phyloP scores from a whole-genome alignment of 2,113 vertebrate genomes.

The Hippocampus mohnikei region DNA sequence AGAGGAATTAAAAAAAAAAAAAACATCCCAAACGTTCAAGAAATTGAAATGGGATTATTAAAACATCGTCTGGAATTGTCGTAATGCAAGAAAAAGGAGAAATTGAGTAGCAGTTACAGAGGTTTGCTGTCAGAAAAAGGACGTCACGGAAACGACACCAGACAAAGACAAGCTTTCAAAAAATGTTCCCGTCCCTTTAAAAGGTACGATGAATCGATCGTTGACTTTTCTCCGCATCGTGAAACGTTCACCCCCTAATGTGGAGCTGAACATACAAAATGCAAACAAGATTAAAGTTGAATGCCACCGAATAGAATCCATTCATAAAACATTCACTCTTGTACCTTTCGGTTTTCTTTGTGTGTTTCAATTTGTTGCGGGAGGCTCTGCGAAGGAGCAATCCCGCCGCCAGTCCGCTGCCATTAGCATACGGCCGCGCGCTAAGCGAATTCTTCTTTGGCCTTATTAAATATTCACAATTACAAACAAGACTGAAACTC shows the following conservation, averaged over 20 bases:
- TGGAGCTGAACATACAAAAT: not conserved
- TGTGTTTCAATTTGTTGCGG: not conserved
- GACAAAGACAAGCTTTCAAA: too few relatives aligned
- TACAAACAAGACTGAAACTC: conserved; percentile 67
- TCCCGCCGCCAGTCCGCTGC: conserved; percentile 36
- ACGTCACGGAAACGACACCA: too few relatives aligned
- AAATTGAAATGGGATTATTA: conserved; percentile 6
- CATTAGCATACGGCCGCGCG: conserved; percentile 61
- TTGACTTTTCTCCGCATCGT: not conserved
- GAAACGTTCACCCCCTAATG: too few relatives aligned
- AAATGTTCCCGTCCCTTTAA: too few relatives aligned
- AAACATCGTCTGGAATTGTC: too few relatives aligned
- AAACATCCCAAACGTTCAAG: not conserved
- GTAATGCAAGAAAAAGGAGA: too few relatives aligned
- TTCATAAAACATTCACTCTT: not conserved
- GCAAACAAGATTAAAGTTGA: not conserved
- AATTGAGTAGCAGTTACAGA: too few relatives aligned
- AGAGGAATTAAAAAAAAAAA: conserved; percentile 11
- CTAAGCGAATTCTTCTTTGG: conserved; percentile 61
- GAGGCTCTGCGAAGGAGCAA: conserved; percentile 29
- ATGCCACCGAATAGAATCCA: not conserved
- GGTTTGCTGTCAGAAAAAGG: too few relatives aligned
- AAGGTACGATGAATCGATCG: not conserved
- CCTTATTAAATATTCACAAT: conserved; percentile 70
- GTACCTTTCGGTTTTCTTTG: not conserved